Evolutionary conservation across 2,797 vertebrate genomes (phyloP).

Genomic region (Odontamblyopus lacepedii): DNA sequence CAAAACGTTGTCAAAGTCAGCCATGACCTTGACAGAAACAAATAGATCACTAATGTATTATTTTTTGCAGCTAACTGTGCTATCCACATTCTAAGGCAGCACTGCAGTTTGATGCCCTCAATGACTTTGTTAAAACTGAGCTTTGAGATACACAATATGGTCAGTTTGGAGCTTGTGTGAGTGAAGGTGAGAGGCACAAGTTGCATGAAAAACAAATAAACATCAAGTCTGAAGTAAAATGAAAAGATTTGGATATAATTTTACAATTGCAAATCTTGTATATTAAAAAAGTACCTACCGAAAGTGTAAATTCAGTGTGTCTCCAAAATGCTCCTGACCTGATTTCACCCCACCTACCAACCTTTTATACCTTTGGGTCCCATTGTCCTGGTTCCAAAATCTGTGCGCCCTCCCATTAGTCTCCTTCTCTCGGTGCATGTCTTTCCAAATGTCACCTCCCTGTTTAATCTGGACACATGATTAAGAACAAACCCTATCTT

Average conservation of each 20-base stretch:
- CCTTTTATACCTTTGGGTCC: slow-evolving; percentile 68
- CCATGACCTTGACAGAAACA: slow-evolving; percentile 60
- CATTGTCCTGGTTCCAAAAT: slow-evolving; percentile 30
- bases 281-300: slow-evolving; percentile 45
- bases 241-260: too few species aligned
- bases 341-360: slow-evolving; percentile 31
- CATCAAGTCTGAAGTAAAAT: too few species aligned
- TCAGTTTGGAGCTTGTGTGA: too few species aligned
- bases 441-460: slow-evolving; percentile 50
- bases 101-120: too few species aligned
- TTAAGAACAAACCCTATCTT: slow-evolving; percentile 3
- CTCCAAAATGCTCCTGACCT: slow-evolving; percentile 34
- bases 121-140: too few species aligned
- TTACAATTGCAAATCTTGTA: too few species aligned
- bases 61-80: not conserved
- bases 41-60: not conserved
- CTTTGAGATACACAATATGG: too few species aligned
- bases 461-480: slow-evolving; percentile 23
- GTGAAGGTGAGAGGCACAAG: too few species aligned
- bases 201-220: too few species aligned
- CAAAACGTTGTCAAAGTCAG: slow-evolving; percentile 71
- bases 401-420: slow-evolving; percentile 48
- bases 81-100: too few species aligned
- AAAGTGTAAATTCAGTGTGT: slow-evolving; percentile 33
- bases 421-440: slow-evolving; percentile 23